Conservation (phyloP, 2,113 vertebrate species). For the Amblyornis subalaris region DNA sequence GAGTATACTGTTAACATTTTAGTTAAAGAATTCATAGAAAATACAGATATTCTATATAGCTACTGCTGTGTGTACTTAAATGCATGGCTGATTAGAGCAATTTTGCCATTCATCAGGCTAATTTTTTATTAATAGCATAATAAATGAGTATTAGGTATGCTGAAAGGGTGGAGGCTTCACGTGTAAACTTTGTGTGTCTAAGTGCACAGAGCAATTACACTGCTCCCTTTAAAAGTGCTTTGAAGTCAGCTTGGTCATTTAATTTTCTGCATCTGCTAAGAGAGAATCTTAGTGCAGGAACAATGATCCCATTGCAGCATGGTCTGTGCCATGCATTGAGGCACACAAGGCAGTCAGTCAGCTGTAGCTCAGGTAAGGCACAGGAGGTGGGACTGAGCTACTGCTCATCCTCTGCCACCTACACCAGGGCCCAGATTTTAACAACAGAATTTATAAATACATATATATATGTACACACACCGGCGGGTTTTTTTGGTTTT, state of each 20-base stretch:
- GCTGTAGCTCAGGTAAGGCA: neutral
- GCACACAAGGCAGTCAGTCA: rapidly evolving
- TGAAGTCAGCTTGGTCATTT: neutral
- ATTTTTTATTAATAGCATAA: neutral
- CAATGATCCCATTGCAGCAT: rapidly evolving
- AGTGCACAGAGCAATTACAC: neutral
- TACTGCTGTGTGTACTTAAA: neutral
- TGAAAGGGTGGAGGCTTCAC: neutral
- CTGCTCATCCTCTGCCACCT: neutral
- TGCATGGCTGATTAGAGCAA: neutral
- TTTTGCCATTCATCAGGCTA: neutral
- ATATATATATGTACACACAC: rapidly evolving
- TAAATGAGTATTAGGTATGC: neutral
- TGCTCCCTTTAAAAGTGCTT: neutral
- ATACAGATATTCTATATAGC: neutral
- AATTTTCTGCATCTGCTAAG: neutral
- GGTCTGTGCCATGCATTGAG: rapidly evolving
- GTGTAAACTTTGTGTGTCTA: neutral
- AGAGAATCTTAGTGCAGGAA: neutral
- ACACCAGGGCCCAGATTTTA: neutral
- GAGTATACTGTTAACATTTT: neutral
- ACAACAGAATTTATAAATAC: rapidly evolving
- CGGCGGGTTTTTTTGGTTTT: no score
- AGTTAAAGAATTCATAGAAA: neutral
- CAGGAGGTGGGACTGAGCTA: neutral